A percentile compares a stretch with the other conserved stretches of the same genome.
Conservation (phyloP, 2,797 vertebrate genomes). For the Pipistrellus nathusii region DNA sequence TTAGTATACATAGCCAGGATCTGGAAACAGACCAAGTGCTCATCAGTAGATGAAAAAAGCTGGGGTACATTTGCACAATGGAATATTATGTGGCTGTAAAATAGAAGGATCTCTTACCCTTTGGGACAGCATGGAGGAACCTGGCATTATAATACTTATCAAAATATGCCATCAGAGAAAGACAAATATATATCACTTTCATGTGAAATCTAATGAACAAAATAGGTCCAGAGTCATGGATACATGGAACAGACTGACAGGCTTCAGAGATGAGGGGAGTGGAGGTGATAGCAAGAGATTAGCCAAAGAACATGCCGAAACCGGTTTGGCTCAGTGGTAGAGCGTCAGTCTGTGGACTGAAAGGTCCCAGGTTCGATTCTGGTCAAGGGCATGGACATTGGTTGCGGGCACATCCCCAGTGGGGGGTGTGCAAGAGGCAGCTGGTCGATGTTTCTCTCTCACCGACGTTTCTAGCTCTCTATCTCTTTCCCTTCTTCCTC, state of each 20-base stretch:
- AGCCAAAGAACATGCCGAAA: neutral
- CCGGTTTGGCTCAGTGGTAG: no score
- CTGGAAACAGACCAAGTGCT: neutral
- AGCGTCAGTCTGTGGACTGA: no score
- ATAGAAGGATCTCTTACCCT: neutral
- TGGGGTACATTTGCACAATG: neutral
- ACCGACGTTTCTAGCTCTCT: no score
- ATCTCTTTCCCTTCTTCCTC: no score
- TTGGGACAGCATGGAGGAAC: neutral
- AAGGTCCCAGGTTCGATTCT: no score
- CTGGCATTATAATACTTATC: neutral
- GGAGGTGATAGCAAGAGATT: neutral
- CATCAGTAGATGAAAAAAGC: neutral
- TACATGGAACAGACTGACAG: neutral
- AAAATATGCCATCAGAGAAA: neutral
- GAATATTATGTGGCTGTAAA: neutral
- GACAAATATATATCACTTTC: neutral
- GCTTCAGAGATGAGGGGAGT: neutral
- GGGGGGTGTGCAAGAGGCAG: no score
- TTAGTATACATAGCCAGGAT: neutral
- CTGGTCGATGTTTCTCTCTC: no score
- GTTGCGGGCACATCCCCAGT: no score
- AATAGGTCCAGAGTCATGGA: neutral
- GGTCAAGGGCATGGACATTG: no score
- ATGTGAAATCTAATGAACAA: neutral